Evolutionary conservation across 2,113 vertebrate genomes (phyloP).

Genomic region (Nettapus auritus): DNA sequence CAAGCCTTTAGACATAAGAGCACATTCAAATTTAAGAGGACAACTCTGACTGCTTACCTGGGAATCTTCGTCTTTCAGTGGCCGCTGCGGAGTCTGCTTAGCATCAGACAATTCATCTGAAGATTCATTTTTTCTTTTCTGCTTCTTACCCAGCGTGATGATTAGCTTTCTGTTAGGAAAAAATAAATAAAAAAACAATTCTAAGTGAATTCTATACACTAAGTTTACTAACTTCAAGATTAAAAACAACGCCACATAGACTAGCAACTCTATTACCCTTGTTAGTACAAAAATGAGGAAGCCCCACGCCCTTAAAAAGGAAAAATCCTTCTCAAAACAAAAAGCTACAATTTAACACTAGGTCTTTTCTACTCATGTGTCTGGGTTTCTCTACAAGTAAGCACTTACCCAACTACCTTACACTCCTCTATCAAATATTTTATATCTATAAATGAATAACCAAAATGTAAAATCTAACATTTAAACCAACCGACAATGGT

Average conservation of each 20-base stretch:
- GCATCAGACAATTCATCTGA: constrained; percentile 93
- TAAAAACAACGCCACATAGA: not conserved
- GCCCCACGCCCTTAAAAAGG: not conserved
- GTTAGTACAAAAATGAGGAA: not conserved
- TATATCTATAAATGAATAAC: not conserved
- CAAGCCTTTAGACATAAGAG: not conserved
- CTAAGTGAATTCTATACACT: not conserved
- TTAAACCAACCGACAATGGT: not conserved
- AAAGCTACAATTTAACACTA: not conserved
- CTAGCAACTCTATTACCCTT: not conserved
- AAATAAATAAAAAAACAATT: not conserved
- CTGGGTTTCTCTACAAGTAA: not conserved
- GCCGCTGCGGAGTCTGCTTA: constrained; percentile 82
- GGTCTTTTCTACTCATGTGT: not conserved
- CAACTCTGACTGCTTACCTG: constrained; percentile 78
- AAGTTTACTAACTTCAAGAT: not conserved
- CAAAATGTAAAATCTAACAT: not conserved
- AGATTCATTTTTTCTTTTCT: constrained; percentile 93
- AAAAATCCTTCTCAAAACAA: not conserved
- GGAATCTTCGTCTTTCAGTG: constrained; percentile 86
- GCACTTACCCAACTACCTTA: not conserved
- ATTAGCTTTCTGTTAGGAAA: constrained; percentile 89
- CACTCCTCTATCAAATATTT: not conserved
- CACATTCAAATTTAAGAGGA: not conserved
- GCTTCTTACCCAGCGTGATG: constrained; percentile 96